These are phyloP conservation scores for Drosophila meridiana DNA, from an alignment of 2,888 invertebrate genomes.

Conservation along the genomic window DNA sequence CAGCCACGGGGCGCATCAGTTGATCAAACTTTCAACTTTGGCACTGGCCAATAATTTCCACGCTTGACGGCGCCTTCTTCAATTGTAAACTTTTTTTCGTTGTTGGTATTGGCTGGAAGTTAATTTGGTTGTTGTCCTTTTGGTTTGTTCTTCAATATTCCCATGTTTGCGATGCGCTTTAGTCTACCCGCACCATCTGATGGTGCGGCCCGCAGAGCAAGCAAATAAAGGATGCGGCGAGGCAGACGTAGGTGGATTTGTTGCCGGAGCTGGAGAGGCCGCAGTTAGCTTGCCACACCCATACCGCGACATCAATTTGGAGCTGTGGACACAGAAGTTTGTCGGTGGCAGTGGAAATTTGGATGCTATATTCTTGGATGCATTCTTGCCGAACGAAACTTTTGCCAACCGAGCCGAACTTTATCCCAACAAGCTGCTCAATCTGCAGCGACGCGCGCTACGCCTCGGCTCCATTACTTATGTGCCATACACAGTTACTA, in stretches of 20 bases:
- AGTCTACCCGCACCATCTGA: slow-evolving; percentile 84
- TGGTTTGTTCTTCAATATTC: slow-evolving; percentile 55
- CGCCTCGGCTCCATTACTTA: slow-evolving; percentile 83
- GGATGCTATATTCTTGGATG: slow-evolving; percentile 82
- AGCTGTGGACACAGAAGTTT: slow-evolving; percentile 85
- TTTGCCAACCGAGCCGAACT: slow-evolving; percentile 79
- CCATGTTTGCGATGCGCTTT: slow-evolving; percentile 59
- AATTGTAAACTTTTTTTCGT: slow-evolving; percentile 70
- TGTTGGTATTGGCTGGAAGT: slow-evolving; percentile 48
- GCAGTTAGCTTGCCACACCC: slow-evolving; percentile 35
- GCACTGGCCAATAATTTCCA: slow-evolving; percentile 75
- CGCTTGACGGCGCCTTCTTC: slow-evolving; percentile 68
- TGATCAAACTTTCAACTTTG: slow-evolving; percentile 71
- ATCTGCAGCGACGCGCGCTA: slow-evolving; percentile 80
- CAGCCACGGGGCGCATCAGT: slow-evolving; percentile 58
- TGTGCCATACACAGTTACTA: slow-evolving; percentile 83
- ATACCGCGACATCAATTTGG: slow-evolving; percentile 78
- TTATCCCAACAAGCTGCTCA: slow-evolving; percentile 83
- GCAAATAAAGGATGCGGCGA: slow-evolving; percentile 24
- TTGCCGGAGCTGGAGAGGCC: slow-evolving; percentile 3
- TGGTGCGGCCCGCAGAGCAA: slow-evolving; percentile 71
- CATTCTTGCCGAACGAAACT: slow-evolving; percentile 81
- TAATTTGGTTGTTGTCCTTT: slow-evolving; percentile 45
- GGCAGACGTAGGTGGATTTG: slow-evolving; percentile 8
- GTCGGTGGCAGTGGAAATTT: slow-evolving; percentile 81